Conservation (phyloP, 1,140 invertebrate species). For the Panagrolaimus sp. region DNA sequence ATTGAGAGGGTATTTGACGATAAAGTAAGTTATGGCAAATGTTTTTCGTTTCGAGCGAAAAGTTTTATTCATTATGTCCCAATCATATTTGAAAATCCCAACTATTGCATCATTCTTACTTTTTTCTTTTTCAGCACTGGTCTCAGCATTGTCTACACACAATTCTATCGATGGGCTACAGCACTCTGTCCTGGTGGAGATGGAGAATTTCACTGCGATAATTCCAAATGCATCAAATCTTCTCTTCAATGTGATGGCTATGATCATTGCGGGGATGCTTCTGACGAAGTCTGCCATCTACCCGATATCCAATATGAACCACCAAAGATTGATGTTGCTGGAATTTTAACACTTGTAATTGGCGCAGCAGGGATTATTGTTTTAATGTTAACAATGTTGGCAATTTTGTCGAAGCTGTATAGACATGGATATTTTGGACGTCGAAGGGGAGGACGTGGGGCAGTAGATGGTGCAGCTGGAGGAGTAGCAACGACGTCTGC, state of each 20-base stretch:
- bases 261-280: constrained; percentile 39
- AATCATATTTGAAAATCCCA: too few species aligned
- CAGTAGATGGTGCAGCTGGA: background rate
- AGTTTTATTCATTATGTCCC: too few species aligned
- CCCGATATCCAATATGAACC: background rate
- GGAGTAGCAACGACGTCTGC: background rate
- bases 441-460: background rate
- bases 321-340: constrained; percentile 26
- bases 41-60: too few species aligned
- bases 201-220: constrained; percentile 64
- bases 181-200: constrained; percentile 38
- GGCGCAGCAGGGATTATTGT: constrained; percentile 25
- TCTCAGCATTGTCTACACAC: constrained; percentile 32
- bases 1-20: constrained; percentile 28
- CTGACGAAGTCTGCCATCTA: constrained; percentile 27
- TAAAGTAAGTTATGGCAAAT: background rate
- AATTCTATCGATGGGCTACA: constrained; percentile 53
- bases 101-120: too few species aligned
- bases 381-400: constrained; percentile 22
- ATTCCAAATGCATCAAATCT: constrained; percentile 71
- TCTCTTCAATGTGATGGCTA: constrained; percentile 32
- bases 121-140: constrained; percentile 32
- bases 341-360: constrained; percentile 28
- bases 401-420: constrained; percentile 26
- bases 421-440: background rate